Evolutionary conservation across 1,140 invertebrate species (phyloP).

Genomic region (Heliconius eleuchia): DNA sequence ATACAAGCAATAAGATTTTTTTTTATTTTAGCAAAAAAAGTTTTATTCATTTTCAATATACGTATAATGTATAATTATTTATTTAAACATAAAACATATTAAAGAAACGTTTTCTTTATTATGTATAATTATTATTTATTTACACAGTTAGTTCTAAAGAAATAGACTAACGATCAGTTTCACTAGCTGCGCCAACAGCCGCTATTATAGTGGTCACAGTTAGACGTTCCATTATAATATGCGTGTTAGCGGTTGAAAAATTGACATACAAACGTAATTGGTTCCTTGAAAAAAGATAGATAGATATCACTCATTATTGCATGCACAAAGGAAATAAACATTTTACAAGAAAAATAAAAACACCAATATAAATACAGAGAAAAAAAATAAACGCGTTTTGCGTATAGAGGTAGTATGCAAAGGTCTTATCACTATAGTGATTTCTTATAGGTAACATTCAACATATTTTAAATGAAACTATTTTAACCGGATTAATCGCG

Average conservation of each 20-base stretch:
- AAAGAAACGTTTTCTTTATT: not conserved
- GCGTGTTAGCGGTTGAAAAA: slow-evolving; percentile 42
- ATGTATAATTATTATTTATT: not conserved
- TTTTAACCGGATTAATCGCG: no score
- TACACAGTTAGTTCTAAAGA: slow-evolving; percentile 2
- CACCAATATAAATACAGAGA: no score
- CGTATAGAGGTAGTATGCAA: no score
- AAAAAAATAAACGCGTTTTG: no score
- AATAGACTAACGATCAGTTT: slow-evolving; percentile 12
- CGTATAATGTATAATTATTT: not conserved
- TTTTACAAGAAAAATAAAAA: no score
- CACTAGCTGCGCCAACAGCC: slow-evolving; percentile 1
- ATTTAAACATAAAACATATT: not conserved
- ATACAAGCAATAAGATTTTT: no score
- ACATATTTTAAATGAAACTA: no score
- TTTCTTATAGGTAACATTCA: no score
- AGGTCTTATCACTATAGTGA: no score
- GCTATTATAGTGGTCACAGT: not conserved
- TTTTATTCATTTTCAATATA: not conserved
- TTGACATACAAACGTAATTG: not conserved
- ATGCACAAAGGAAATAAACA: no score
- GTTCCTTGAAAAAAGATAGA: not conserved
- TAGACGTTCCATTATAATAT: slow-evolving; percentile 25
- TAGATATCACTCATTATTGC: no score
- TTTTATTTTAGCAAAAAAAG: no score